Base-by-base conservation (phyloP, 2,888 invertebrate species). In the Machimus atricapillus region DNA sequence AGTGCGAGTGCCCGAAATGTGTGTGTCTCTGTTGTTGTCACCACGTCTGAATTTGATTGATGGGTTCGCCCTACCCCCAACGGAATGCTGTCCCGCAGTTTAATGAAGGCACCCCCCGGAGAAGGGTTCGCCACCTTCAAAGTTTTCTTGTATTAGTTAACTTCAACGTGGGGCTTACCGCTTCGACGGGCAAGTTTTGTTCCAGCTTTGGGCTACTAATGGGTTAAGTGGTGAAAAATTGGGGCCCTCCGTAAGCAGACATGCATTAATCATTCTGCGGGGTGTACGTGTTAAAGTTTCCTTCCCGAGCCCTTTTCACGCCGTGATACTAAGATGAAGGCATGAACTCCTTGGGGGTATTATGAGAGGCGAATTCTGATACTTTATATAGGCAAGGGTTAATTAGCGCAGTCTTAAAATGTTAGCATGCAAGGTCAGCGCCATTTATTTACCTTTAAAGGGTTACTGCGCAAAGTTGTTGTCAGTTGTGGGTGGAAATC, bases 21-120 rank as follows among this genome's bases (percentile, higher is more conserved):
- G 1, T 27, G 1, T 19, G 66, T 66, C 12, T 23, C 23, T 66
- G 76, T 31, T 52, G 43, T 87, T 85, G 85, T 87, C 87, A 23
- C 85, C 85, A 87, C 76, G 85, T 78, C 87, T 87, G 76, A 85
- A 87, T 66, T 78, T 87, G 83, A 87, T 85, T 87, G 87, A 87
- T 87, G 87, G 27, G 76, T 1, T 12, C 23, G 66, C 66, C 66
- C 9, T 14, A 23, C 8, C 8, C 23, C 27, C 19, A 14, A 27
- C 9, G 8, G 27, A 66, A 66, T 27, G 12, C 27, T 1, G 12
- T 27, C 23, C 66, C 23, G 7, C 27, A 66, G 12, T 66, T 66
- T 66, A 66, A 66, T 66, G 66, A 66, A 66, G 23, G 23, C 12
- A 19, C 66, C 58, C 66, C 58, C 23, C 4, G 66, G 66, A n/a